A percentile compares a stretch with the other conserved stretches of the same genome.
Conservation (phyloP, 1,140 invertebrate genomes). For the Anastatus disparis region DNA sequence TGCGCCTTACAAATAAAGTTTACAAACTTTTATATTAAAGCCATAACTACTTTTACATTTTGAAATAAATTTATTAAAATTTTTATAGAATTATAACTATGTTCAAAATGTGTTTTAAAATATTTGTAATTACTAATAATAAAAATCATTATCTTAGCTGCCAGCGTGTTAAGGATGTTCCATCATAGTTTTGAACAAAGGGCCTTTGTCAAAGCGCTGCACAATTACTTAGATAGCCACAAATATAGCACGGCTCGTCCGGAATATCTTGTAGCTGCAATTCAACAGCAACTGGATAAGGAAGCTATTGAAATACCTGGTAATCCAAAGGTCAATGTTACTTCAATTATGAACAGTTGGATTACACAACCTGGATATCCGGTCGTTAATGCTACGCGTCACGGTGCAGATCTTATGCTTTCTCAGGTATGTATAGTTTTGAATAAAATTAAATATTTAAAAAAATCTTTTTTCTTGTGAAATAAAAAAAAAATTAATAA, state of each 20-base stretch:
- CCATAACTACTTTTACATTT: too few relatives aligned
- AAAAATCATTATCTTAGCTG: slow-evolving; percentile 62
- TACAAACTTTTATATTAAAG: too few relatives aligned
- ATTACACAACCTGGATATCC: slow-evolving; percentile 79
- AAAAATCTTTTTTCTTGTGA: background rate
- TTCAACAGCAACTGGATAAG: slow-evolving; percentile 61
- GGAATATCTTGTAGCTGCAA: slow-evolving; percentile 69
- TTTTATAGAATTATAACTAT: too few relatives aligned
- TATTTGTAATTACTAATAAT: too few relatives aligned
- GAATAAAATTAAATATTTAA: background rate
- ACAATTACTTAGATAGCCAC: slow-evolving; percentile 65
- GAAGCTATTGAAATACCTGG: background rate
- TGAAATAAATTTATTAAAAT: too few relatives aligned
- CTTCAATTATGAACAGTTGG: slow-evolving; percentile 75
- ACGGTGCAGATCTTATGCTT: slow-evolving; percentile 59
- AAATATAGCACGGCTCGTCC: slow-evolving; percentile 70
- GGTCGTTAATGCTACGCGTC: slow-evolving; percentile 69
- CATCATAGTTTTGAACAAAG: slow-evolving; percentile 73
- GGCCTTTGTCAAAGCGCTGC: slow-evolving; percentile 72
- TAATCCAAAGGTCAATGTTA: background rate
- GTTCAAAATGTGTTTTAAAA: too few relatives aligned
- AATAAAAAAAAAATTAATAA: background rate
- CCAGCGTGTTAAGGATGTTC: slow-evolving; percentile 80
- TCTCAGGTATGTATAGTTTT: slow-evolving; percentile 58
- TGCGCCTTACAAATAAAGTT: too few relatives aligned